Conservation (phyloP, 2,888 invertebrate genomes). For the Lepidocyrtoides sp. region DNA sequence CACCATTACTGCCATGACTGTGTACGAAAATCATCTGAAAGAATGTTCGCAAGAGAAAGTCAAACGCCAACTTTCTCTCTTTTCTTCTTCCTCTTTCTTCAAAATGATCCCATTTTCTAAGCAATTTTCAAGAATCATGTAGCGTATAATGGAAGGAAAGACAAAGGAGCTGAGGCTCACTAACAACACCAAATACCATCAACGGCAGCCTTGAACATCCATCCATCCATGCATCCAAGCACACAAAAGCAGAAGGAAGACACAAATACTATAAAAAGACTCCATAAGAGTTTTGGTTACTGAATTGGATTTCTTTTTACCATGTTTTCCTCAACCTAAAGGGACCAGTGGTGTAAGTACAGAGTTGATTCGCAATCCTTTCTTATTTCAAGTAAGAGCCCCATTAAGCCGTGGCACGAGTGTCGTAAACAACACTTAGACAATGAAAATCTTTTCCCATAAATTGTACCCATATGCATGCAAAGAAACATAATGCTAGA, state of each 20-base stretch:
- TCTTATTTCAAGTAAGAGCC: constrained; percentile 56
- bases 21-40: neutral
- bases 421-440: constrained; percentile 85
- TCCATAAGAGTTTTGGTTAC: constrained; percentile 1
- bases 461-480: constrained; percentile 83
- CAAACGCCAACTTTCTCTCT: constrained; percentile 32
- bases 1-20: neutral
- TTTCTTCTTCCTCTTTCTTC: constrained; percentile 15
- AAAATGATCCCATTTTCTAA: constrained; percentile 61
- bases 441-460: constrained; percentile 83
- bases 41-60: constrained; percentile 49
- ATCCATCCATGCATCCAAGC: constrained; percentile 23
- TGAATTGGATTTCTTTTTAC: constrained; percentile 26
- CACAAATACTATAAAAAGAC: neutral
- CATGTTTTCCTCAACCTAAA: constrained; percentile 22
- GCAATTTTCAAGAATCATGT: constrained; percentile 67
- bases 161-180: constrained; percentile 46
- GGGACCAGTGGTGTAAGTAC: neutral
- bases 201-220: constrained; percentile 45
- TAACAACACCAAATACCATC: constrained; percentile 39
- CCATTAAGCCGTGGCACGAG: constrained; percentile 77
- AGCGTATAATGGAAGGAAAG: constrained; percentile 50
- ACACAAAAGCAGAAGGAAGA: neutral
- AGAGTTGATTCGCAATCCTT: constrained; percentile 59
- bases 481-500: constrained; percentile 57